These are phyloP conservation scores for Orthosia cruda DNA, from an alignment of 2,888 invertebrate genomes.

Conservation along the genomic window DNA sequence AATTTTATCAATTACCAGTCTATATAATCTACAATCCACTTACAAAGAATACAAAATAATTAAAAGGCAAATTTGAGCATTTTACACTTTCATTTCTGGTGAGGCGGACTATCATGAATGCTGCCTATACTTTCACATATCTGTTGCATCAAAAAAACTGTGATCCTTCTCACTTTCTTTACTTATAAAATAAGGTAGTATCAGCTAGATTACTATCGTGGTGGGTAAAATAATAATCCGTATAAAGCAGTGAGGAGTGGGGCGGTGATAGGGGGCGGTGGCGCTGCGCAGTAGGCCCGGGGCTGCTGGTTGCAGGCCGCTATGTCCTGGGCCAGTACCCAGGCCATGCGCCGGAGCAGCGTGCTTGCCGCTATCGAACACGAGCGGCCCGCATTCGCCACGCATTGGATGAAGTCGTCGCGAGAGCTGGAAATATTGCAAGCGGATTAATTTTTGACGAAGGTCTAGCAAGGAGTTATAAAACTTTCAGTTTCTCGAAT, in stretches of 20 bases:
- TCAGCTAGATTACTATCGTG: conserved; percentile 70
- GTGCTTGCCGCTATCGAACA: conserved; percentile 81
- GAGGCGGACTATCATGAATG: neutral
- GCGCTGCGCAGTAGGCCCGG: conserved; percentile 81
- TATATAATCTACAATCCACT: too few relatives aligned
- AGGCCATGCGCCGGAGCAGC: conserved; percentile 86
- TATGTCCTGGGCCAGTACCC: conserved; percentile 88
- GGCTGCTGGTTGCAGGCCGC: conserved; percentile 85
- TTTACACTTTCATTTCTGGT: too few relatives aligned
- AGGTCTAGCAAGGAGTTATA: neutral
- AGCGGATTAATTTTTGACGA: conserved; percentile 10
- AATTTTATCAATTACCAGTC: too few relatives aligned
- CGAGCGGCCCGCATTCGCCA: conserved; percentile 80
- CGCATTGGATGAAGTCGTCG: conserved; percentile 85
- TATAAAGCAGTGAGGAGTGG: conserved; percentile 81
- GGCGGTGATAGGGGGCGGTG: conserved; percentile 73
- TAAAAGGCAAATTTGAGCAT: too few relatives aligned
- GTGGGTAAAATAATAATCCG: conserved; percentile 80
- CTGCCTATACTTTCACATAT: too few relatives aligned
- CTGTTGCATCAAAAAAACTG: neutral
- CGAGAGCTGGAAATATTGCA: conserved; percentile 78
- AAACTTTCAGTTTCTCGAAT: too few relatives aligned
- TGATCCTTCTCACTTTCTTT: neutral
- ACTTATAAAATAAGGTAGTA: neutral
- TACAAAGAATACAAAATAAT: too few relatives aligned